A percentile compares a stretch with the other conserved stretches of the same genome.
Conservation (phyloP, 2,888 invertebrate species). For the Strigamia maritima region DNA sequence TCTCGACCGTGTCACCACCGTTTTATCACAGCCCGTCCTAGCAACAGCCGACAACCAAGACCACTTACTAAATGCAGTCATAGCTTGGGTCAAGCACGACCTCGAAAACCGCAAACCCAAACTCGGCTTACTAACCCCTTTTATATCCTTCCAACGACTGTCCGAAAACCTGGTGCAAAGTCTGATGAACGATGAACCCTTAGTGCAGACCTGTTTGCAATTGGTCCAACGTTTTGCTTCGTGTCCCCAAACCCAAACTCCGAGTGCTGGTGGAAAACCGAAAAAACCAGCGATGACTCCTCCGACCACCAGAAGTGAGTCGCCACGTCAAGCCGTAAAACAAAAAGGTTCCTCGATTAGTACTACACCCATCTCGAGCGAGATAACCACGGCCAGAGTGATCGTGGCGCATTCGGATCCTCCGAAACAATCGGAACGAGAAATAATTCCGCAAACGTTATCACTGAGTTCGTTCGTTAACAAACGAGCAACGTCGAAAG, state of each 20-base stretch:
- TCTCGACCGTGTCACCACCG: background rate
- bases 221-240: background rate
- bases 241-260: background rate
- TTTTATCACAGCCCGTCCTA: background rate
- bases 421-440: too few species aligned
- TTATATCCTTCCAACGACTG: background rate
- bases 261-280: too few species aligned
- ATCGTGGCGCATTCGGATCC: background rate
- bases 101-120: background rate
- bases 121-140: background rate
- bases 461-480: background rate
- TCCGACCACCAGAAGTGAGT: background rate
- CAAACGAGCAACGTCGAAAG: background rate
- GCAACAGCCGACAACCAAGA: background rate
- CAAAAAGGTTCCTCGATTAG: background rate
- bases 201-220: background rate
- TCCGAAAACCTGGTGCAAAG: background rate
- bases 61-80: background rate
- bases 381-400: too few species aligned
- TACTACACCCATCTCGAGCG: background rate
- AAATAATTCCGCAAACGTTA: background rate
- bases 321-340: background rate
- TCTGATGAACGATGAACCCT: background rate
- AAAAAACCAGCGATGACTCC: background rate
- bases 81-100: conserved; percentile 26